A percentile compares a stretch with the other conserved stretches of the same genome.
These are phyloP conservation scores for Polymixis lichenea DNA, from an alignment of 2,888 invertebrate species.

Conservation along the genomic window DNA sequence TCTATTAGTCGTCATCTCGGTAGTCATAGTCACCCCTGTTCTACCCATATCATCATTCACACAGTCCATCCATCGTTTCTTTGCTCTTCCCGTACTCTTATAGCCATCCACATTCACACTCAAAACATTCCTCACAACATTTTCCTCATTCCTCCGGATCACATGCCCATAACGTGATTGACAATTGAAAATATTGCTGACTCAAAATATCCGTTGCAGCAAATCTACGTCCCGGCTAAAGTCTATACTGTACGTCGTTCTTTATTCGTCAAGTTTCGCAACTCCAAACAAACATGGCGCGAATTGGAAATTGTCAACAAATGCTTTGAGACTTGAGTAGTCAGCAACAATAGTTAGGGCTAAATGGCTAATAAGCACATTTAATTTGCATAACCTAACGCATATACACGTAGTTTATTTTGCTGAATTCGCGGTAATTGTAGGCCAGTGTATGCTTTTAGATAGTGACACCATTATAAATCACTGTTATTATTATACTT, in stretches of 20 bases:
- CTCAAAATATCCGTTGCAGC: constrained; percentile 21
- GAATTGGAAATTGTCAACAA: constrained; percentile 65
- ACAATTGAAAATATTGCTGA: neutral
- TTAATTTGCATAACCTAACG: constrained; percentile 20
- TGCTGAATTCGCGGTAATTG: constrained; percentile 16
- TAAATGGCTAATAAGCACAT: constrained; percentile 21
- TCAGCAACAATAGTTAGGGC: constrained; percentile 39
- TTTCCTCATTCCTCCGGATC: neutral
- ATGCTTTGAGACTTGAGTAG: constrained; percentile 33
- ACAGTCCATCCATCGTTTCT: neutral
- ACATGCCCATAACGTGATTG: neutral
- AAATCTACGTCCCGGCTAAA: constrained; percentile 9
- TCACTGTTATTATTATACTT: neutral
- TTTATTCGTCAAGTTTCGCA: constrained; percentile 56
- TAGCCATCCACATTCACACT: neutral
- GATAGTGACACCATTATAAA: neutral
- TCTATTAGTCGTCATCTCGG: no score
- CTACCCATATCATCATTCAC: neutral
- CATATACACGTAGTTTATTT: constrained; percentile 5
- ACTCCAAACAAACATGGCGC: constrained; percentile 49
- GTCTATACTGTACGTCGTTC: constrained; percentile 31
- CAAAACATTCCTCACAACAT: neutral
- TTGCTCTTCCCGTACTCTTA: neutral
- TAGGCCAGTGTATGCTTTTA: neutral
- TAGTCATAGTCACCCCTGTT: no score